phyloP scores from a whole-genome alignment of 2,888 invertebrate genomes.

The Antheraea assamensis region DNA sequence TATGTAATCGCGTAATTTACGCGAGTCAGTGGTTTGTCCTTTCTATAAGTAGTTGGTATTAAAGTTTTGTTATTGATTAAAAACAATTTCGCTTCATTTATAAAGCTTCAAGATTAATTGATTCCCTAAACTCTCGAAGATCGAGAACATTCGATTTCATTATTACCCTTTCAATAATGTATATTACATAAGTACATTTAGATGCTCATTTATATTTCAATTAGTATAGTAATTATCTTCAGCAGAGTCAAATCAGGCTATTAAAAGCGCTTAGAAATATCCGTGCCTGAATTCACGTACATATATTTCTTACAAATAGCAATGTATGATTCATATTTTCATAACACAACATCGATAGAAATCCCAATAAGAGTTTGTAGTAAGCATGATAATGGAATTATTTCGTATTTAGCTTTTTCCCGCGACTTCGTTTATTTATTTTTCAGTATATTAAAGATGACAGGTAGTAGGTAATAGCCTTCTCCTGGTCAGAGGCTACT shows the following conservation, averaged over 20 bases:
- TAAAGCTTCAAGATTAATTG: too few relatives aligned
- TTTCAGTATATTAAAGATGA: too few relatives aligned
- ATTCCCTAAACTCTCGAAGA: too few relatives aligned
- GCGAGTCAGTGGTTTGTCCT: not conserved
- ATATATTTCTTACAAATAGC: not conserved
- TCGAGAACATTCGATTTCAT: too few relatives aligned
- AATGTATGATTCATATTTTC: not conserved
- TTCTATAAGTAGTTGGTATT: not conserved
- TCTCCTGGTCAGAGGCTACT: too few relatives aligned
- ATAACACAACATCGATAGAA: not conserved
- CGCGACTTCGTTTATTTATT: too few relatives aligned
- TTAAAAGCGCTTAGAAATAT: not conserved
- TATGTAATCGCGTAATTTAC: not conserved
- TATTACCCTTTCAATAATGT: too few relatives aligned
- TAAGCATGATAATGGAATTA: not conserved
- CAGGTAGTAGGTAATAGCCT: too few relatives aligned
- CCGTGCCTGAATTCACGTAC: constrained; percentile 6
- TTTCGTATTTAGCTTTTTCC: not conserved
- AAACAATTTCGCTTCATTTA: too few relatives aligned
- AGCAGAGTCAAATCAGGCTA: not conserved
- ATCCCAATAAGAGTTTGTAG: not conserved
- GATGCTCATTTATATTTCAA: not conserved
- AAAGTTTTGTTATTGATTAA: not conserved
- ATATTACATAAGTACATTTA: too few relatives aligned
- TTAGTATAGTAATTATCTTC: not conserved